Evolutionary conservation across 1,140 invertebrate species (phyloP).

Genomic region (Hypothenemus hampei): DNA sequence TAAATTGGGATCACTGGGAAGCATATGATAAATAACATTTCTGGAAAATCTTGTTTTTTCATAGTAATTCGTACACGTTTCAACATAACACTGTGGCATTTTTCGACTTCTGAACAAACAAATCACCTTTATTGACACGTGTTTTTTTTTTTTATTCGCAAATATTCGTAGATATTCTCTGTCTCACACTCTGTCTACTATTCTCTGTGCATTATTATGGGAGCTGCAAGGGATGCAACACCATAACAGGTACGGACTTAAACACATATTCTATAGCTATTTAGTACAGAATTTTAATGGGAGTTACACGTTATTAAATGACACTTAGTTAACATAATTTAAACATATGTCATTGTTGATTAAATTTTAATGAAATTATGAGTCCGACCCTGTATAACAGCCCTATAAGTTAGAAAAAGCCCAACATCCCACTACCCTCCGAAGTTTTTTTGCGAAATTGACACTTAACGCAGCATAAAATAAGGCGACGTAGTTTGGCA

Average conservation of each 20-base stretch:
- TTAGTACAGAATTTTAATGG: too few relatives aligned
- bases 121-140: background rate
- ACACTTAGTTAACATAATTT: too few relatives aligned
- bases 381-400: conserved; percentile 2
- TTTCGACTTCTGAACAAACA: conserved; percentile 3
- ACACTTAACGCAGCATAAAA: conserved; percentile 8
- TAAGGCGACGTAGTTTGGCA: conserved; percentile 2
- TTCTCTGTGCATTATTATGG: conserved; percentile 3
- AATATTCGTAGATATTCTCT: background rate
- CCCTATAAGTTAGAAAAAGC: conserved; percentile 11
- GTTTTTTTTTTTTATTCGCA: background rate
- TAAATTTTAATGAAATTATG: too few relatives aligned
- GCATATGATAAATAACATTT: conserved; percentile 51
- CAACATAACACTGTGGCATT: conserved; percentile 54
- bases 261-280: background rate
- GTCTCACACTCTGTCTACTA: conserved; percentile 2
- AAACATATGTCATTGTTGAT: too few relatives aligned
- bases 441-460: conserved; percentile 11
- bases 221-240: conserved; percentile 13
- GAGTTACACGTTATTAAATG: too few relatives aligned
- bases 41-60: conserved; percentile 49
- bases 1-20: conserved; percentile 49
- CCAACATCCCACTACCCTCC: conserved; percentile 3
- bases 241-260: background rate
- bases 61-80: conserved; percentile 52